A percentile compares a stretch with the other conserved stretches of the same genome.
phyloP scores from a whole-genome alignment of 2,888 invertebrate species.

The Lasioglossum zephyrum region DNA sequence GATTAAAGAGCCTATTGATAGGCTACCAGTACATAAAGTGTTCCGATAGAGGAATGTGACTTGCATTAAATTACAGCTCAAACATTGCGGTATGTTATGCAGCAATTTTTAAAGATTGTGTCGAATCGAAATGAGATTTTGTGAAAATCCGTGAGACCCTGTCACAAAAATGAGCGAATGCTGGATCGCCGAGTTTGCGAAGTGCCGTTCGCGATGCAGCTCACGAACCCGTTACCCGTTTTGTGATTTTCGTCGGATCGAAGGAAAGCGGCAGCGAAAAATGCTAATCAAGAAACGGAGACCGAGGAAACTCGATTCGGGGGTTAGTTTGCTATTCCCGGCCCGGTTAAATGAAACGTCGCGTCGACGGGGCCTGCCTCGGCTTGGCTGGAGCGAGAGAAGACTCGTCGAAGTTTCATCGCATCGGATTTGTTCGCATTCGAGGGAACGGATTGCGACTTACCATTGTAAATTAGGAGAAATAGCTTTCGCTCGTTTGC shows the following conservation, averaged over 20 bases:
- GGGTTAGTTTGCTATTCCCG: conserved; percentile 37
- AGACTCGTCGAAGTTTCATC: conserved; percentile 35
- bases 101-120: too few species aligned
- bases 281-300: conserved; percentile 48
- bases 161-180: not conserved
- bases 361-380: not conserved
- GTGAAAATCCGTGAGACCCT: not conserved
- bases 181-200: not conserved
- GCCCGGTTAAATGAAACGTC: conserved; percentile 41
- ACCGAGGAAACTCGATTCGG: conserved; percentile 27
- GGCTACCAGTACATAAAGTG: too few species aligned
- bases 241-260: conserved; percentile 36
- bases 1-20: too few species aligned
- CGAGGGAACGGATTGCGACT: conserved; percentile 16
- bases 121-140: not conserved
- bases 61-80: not conserved
- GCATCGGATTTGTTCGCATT: conserved; percentile 19
- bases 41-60: not conserved
- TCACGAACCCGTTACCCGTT: conserved; percentile 36
- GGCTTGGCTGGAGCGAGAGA: not conserved
- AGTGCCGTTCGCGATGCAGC: conserved; percentile 9
- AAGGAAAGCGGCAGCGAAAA: conserved; percentile 25
- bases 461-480: conserved; percentile 37
- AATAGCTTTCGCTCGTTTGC: conserved; percentile 27
- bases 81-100: not conserved